A percentile compares a stretch with the other conserved stretches of the same genome.
These are phyloP conservation scores for Heterotilapia buettikoferi DNA, from an alignment of 2,113 vertebrate species.

Conservation along the genomic window DNA sequence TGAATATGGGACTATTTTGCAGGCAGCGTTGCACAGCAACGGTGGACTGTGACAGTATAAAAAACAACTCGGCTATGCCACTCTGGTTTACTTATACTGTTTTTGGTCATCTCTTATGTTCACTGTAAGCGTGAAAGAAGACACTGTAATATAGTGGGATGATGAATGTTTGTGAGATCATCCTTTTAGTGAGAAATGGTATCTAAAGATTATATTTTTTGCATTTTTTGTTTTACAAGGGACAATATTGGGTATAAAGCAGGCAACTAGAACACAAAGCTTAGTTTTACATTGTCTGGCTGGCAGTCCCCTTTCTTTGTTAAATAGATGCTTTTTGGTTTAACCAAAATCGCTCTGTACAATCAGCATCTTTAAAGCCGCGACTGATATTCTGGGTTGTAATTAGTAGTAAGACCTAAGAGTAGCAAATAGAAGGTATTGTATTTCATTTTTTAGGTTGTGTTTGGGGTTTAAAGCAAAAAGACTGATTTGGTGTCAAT, in stretches of 20 bases:
- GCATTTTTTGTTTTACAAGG: not conserved
- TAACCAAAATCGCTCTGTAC: constrained; percentile 2
- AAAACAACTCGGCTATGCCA: not conserved
- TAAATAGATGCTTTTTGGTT: not conserved
- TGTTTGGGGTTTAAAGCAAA: not conserved
- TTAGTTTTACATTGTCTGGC: constrained; percentile 2
- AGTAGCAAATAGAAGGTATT: not conserved
- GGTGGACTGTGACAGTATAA: constrained; percentile 28
- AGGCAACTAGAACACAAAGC: not conserved
- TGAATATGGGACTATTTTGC: not conserved
- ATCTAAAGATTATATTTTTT: constrained; percentile 23
- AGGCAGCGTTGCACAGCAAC: not conserved
- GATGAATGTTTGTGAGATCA: constrained; percentile 33
- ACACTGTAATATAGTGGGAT: constrained; percentile 1
- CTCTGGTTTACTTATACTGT: not conserved
- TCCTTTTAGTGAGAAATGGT: not conserved
- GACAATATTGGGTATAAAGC: not conserved
- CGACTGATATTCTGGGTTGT: not conserved
- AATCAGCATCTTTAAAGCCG: not conserved
- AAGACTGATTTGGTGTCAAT: not conserved
- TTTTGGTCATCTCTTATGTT: not conserved
- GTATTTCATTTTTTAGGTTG: not conserved
- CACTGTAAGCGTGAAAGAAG: not conserved
- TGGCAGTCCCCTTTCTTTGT: not conserved
- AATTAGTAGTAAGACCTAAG: not conserved